These are phyloP conservation scores for Drosophila gaucha DNA, from an alignment of 2,888 invertebrate genomes.

Conservation along the genomic window DNA sequence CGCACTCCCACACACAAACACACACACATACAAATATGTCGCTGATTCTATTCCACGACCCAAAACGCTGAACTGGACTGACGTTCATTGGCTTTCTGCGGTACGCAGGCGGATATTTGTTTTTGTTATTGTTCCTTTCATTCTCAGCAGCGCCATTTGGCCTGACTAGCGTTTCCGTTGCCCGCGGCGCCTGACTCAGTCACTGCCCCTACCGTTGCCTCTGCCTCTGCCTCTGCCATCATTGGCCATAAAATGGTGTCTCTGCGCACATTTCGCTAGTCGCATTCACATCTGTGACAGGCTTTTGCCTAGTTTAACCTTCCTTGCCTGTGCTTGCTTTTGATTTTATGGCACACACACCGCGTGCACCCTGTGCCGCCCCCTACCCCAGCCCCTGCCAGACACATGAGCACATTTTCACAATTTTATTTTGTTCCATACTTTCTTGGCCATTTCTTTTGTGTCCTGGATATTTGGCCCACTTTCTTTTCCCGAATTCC, in stretches of 20 bases:
- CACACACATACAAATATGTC: background rate
- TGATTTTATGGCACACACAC: conserved; percentile 35
- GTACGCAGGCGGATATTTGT: conserved; percentile 57
- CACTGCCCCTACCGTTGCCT: background rate
- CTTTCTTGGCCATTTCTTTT: conserved; percentile 55
- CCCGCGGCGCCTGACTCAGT: conserved; percentile 1
- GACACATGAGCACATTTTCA: conserved; percentile 49
- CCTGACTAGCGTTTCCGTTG: conserved; percentile 39
- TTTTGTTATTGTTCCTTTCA: conserved; percentile 75
- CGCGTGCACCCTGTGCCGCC: conserved; percentile 7
- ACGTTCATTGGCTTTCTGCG: conserved; percentile 73
- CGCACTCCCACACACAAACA: background rate
- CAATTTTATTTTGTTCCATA: conserved; percentile 70
- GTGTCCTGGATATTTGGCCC: conserved; percentile 42
- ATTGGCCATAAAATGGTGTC: conserved; percentile 71
- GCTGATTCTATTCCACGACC: conserved; percentile 18
- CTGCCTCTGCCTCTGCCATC: conserved; percentile 28
- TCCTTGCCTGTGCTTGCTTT: conserved; percentile 27
- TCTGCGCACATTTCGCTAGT: conserved; percentile 62
- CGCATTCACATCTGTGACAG: conserved; percentile 59
- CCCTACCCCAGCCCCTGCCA: conserved; percentile 5
- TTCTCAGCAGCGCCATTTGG: conserved; percentile 56
- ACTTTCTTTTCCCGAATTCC: conserved; percentile 8
- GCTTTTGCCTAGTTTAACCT: conserved; percentile 49
- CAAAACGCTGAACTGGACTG: conserved; percentile 33